Evolutionary conservation across 2,797 vertebrate species (phyloP), one percentile per base, ranked within the genome.

Genomic region (Melanotaenia boesemani): DNA sequence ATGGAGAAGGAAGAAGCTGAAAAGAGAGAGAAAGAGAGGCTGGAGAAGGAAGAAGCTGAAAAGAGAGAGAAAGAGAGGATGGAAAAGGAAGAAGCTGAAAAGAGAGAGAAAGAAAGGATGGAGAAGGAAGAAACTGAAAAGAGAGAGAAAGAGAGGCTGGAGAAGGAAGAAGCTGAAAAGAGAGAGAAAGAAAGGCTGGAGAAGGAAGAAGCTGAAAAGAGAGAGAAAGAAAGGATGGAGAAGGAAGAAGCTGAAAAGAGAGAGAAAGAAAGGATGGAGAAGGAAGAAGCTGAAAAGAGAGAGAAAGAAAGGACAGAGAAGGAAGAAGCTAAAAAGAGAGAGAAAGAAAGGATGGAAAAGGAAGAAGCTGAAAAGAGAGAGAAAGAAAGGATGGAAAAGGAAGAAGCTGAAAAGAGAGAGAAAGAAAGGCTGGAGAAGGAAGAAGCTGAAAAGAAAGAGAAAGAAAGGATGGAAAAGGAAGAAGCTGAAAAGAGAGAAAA

Each of bases 331-430:
- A 69, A 52, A 22, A 50, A 37, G 13, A n/a, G 26, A 18, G 52
- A 68, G 16, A 69, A 2, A 24, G 1, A 12, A 3, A 34, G 63
- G 13, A 66, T 1, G 4, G 41, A 62, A 22, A 55, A 7, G 12
- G 13, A 54, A 13, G 44, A 15, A n/a, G n/a, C n/a, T n/a, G n/a
- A n/a, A n/a, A n/a, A n/a, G n/a, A n/a, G n/a, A n/a, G n/a, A n/a
- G n/a, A n/a, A n/a, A n/a, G n/a, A n/a, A n/a, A n/a, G n/a, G n/a
- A n/a, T n/a, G n/a, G n/a, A 36, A 11, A 20, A 13, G 8, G 28
- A 24, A 57, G 32, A 30, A 32, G 67, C n/a, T 54, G 69, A 52
- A 22, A 50, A 37, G 13, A n/a, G 26, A 18, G 52, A 68, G 16
- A 69, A 2, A 24, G 1, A 12, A 3, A 34, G 63, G 13, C 66